Evolutionary conservation across 2,797 vertebrate genomes (phyloP).

Genomic region (Thalassophryne amazonica): DNA sequence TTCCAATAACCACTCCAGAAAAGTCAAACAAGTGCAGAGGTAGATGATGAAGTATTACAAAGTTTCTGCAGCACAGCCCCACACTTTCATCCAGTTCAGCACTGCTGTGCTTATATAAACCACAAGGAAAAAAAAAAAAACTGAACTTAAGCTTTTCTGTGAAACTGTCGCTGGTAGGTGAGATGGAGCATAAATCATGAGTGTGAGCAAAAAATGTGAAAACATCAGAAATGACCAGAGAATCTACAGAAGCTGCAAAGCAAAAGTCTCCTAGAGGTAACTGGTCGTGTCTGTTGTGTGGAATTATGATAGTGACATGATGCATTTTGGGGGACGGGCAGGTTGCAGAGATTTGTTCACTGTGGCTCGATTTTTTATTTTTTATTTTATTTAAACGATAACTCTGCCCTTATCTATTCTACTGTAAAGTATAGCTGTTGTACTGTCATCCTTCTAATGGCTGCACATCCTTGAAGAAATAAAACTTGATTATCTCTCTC

Average conservation of each 20-base stretch:
- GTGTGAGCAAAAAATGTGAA: conserved; percentile 23
- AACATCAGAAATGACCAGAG: conserved; percentile 9
- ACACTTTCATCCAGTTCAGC: conserved; percentile 24
- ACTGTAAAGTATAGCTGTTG: neutral
- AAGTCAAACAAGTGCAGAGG: conserved; percentile 1
- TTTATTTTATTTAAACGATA: neutral
- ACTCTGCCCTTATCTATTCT: neutral
- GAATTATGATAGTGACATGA: no score
- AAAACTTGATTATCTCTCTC: conserved; percentile 12
- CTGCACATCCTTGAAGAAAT: conserved; percentile 3
- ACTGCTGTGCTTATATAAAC: conserved; percentile 19
- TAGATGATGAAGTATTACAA: conserved; percentile 18
- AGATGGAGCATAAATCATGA: conserved; percentile 33
- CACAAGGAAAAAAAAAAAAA: conserved; percentile 47
- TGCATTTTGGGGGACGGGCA: no score
- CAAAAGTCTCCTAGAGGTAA: neutral
- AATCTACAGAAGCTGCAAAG: conserved; percentile 4
- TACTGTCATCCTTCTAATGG: neutral
- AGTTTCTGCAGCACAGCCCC: conserved; percentile 13
- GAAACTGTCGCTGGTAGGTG: conserved; percentile 37
- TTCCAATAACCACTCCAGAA: no score
- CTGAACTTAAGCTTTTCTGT: conserved; percentile 26
- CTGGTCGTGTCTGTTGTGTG: no score
- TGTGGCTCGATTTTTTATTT: no score
- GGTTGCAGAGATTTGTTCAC: no score